A percentile compares a stretch with the other conserved stretches of the same genome.
Evolutionary conservation across 2,113 vertebrate genomes (phyloP).

Genomic region (Neogale vison): DNA sequence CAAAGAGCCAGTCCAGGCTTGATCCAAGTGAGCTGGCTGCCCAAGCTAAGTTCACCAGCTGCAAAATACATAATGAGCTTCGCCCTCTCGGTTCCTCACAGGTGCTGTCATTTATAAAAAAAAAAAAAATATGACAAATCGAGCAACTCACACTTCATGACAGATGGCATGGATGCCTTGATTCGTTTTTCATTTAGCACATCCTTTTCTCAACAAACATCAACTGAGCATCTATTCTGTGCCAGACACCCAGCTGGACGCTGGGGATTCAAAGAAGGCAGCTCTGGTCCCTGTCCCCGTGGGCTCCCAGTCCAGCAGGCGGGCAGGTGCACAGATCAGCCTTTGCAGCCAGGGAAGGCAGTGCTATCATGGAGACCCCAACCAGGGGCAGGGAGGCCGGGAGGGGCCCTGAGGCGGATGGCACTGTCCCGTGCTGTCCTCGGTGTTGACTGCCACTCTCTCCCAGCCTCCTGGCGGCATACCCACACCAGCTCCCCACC

Average conservation of each 20-base stretch:
- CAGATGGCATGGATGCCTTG: not conserved
- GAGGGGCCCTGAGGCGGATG: accelerated
- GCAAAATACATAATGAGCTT: not conserved
- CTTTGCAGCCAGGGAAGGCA: not conserved
- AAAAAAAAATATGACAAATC: not conserved
- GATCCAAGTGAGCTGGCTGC: not conserved
- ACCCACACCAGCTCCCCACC: too few relatives aligned
- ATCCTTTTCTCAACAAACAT: not conserved
- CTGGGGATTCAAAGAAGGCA: not conserved
- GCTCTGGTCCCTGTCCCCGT: not conserved
- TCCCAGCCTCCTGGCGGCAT: accelerated
- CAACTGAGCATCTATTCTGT: not conserved
- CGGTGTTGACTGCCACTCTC: accelerated
- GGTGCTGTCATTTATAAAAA: not conserved
- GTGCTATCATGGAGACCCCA: not conserved
- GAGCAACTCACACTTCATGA: not conserved
- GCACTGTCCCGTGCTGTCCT: too few relatives aligned
- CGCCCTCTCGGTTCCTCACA: not conserved
- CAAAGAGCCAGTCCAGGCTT: not conserved
- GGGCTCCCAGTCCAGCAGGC: not conserved
- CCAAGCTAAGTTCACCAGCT: not conserved
- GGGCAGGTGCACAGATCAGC: not conserved
- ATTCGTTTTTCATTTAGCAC: not conserved
- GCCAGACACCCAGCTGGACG: too few relatives aligned
- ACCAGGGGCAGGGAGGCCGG: not conserved